phyloP scores from a whole-genome alignment of 2,113 vertebrate genomes.

The Atherinomorus stipes region DNA sequence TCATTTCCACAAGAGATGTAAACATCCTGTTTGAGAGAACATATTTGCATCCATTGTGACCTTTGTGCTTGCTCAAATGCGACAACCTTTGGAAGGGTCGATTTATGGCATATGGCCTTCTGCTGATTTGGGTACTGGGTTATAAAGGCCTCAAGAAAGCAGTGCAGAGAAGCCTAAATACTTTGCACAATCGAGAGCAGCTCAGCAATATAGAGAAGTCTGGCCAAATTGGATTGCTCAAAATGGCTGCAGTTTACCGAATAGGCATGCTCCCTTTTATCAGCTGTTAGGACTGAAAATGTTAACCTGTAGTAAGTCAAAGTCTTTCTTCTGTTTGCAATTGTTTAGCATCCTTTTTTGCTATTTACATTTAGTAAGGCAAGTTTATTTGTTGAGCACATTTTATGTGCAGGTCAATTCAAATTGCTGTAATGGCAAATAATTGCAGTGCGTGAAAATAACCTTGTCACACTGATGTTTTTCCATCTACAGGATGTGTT shows the following conservation, averaged over 20 bases:
- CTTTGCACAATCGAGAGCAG: neutral
- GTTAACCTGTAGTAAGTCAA: neutral
- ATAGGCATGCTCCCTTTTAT: neutral
- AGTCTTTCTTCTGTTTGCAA: neutral
- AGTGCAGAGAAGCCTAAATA: conserved; percentile 14
- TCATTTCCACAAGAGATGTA: neutral
- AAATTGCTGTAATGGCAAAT: no score
- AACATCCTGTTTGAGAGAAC: neutral
- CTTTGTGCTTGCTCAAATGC: neutral
- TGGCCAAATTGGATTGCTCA: neutral
- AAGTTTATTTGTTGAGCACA: no score
- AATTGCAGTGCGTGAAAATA: neutral
- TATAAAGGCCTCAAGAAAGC: conserved; percentile 14
- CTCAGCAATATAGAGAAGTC: neutral
- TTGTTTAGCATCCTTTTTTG: neutral
- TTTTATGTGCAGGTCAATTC: no score
- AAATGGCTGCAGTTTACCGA: conserved; percentile 13
- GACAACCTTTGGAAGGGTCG: neutral
- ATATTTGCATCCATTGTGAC: neutral
- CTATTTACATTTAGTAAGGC: no score
- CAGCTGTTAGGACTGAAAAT: neutral
- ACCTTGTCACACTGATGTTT: neutral
- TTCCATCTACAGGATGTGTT: neutral
- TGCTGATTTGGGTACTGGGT: conserved; percentile 13
- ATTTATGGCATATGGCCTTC: conserved; percentile 6